A percentile compares a stretch with the other conserved stretches of the same genome.
phyloP scores from a whole-genome alignment of 2,113 vertebrate genomes.

The Clarias batrachus region DNA sequence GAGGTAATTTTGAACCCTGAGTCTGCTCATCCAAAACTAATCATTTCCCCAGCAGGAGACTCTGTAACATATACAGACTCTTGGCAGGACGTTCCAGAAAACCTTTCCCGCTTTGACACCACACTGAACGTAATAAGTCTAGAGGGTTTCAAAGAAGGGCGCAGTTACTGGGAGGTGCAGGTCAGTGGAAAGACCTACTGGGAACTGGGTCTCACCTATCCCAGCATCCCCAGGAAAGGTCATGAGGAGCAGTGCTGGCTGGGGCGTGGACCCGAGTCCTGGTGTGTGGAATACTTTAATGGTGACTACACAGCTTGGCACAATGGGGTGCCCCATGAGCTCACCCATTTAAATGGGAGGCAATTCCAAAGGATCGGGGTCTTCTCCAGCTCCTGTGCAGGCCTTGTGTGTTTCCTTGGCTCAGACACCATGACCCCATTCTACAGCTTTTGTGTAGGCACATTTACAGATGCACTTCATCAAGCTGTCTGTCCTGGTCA shows the following conservation, averaged over 20 bases:
- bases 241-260: conserved; percentile 82
- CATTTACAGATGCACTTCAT: conserved; percentile 68
- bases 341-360: conserved; percentile 54
- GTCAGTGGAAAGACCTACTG: conserved; percentile 85
- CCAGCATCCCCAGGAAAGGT: conserved; percentile 78
- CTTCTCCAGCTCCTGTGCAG: conserved; percentile 79
- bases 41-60: conserved; percentile 67
- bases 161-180: conserved; percentile 87
- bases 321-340: conserved; percentile 63
- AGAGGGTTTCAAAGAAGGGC: conserved; percentile 72
- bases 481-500: conserved; percentile 74
- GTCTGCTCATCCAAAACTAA: conserved; percentile 74
- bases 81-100: conserved; percentile 75
- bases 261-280: conserved; percentile 76
- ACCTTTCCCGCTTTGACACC: conserved; percentile 79
- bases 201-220: conserved; percentile 82
- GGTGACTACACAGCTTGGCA: conserved; percentile 81
- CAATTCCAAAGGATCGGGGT: conserved; percentile 73
- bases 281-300: conserved; percentile 80
- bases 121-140: conserved; percentile 79
- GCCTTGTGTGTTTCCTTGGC: conserved; percentile 78
- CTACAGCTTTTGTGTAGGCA: conserved; percentile 78
- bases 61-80: conserved; percentile 68
- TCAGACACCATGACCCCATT: conserved; percentile 76
- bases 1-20: conserved; percentile 69